Evolutionary conservation across 2,113 vertebrate genomes (phyloP).

Genomic region (Bufo gargarizans): DNA sequence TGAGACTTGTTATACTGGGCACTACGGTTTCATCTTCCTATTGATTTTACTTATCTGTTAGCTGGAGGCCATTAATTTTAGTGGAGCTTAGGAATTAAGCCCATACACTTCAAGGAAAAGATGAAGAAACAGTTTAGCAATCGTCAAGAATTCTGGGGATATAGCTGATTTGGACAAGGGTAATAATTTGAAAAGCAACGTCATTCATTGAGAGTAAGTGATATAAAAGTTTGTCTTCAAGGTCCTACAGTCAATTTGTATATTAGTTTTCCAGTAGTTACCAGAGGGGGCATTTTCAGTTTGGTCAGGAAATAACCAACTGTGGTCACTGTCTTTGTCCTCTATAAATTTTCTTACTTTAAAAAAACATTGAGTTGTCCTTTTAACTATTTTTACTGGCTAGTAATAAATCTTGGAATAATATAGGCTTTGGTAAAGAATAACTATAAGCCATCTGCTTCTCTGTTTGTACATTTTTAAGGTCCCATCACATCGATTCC

Average conservation of each 20-base stretch:
- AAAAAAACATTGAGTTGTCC: too few relatives aligned
- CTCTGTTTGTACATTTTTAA: too few relatives aligned
- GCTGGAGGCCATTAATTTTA: slow-evolving; percentile 3
- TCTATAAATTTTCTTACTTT: too few relatives aligned
- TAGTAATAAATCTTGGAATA: too few relatives aligned
- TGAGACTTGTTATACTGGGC: not conserved
- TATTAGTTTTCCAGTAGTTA: not conserved
- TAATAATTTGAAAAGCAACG: not conserved
- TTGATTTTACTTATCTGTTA: slow-evolving; percentile 14
- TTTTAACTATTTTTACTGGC: too few relatives aligned
- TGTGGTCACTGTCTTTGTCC: too few relatives aligned
- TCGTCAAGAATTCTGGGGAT: not conserved
- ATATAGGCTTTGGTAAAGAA: too few relatives aligned
- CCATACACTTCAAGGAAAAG: not conserved
- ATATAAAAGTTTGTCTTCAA: not conserved
- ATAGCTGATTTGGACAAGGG: not conserved
- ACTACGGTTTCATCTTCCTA: not conserved
- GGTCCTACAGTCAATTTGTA: not conserved
- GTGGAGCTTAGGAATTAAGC: not conserved
- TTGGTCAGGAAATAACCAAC: not conserved
- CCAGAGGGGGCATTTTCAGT: not conserved
- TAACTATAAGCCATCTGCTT: too few relatives aligned
- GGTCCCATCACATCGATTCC: too few relatives aligned
- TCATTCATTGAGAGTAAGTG: not conserved
- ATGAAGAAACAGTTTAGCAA: not conserved